These are phyloP conservation scores for Planococcus citri DNA, from an alignment of 1,140 invertebrate genomes.

Conservation along the genomic window DNA sequence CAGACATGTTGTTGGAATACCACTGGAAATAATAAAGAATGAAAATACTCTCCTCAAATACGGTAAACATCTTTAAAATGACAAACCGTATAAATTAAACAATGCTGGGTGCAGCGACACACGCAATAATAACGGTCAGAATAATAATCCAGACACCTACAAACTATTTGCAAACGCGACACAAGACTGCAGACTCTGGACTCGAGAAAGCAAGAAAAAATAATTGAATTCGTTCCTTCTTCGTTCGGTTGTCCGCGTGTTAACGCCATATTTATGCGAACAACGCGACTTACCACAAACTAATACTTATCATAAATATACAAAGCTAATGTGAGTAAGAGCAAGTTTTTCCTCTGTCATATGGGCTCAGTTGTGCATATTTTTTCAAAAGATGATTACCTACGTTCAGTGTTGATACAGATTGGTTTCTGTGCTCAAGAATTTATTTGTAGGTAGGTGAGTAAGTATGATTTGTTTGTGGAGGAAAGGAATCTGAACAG, in stretches of 20 bases:
- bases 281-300: background rate
- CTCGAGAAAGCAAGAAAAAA: background rate
- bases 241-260: too few species aligned
- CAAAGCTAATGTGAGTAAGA: background rate
- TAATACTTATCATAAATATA: background rate
- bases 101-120: background rate
- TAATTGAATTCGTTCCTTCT: background rate
- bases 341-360: background rate
- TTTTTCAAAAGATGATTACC: too few species aligned
- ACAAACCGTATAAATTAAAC: background rate
- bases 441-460: too few species aligned
- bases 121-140: constrained; percentile 1
- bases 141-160: constrained; percentile 6
- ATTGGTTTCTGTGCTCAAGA: too few species aligned
- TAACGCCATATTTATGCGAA: background rate
- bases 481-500: too few species aligned
- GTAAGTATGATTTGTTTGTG: too few species aligned
- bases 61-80: background rate
- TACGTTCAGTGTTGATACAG: too few species aligned
- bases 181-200: too few species aligned
- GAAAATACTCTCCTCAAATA: background rate
- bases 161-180: background rate
- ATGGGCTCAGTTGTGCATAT: too few species aligned
- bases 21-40: background rate
- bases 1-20: too few species aligned